Evolutionary conservation across 2,113 vertebrate genomes (phyloP).

Genomic region (Chamaea fasciata): DNA sequence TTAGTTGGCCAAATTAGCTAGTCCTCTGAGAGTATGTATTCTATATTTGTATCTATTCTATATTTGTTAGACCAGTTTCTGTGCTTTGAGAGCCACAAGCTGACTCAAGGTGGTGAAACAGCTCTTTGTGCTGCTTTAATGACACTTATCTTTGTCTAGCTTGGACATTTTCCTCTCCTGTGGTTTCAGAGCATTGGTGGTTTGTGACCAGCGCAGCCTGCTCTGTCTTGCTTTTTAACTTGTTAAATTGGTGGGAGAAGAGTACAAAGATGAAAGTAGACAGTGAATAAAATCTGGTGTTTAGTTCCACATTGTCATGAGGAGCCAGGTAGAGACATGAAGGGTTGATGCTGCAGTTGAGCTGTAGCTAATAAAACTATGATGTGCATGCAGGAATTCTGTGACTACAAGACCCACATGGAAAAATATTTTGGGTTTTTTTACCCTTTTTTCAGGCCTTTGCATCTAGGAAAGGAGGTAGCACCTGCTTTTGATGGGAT

Average conservation of each 20-base stretch:
- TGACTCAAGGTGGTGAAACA: neutral
- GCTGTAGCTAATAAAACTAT: neutral
- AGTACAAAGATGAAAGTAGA: neutral
- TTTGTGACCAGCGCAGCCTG: neutral
- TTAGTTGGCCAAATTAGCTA: neutral
- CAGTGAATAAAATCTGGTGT: neutral
- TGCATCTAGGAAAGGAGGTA: neutral
- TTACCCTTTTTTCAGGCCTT: neutral
- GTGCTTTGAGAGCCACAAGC: fast-evolving
- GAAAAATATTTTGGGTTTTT: neutral
- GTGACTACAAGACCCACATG: neutral
- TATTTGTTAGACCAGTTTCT: neutral
- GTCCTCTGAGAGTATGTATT: neutral
- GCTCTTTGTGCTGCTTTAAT: neutral
- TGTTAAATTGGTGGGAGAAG: neutral
- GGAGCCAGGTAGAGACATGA: neutral
- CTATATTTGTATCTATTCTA: neutral
- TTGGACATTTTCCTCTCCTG: neutral
- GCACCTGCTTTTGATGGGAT: neutral
- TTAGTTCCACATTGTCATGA: neutral
- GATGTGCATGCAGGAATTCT: neutral
- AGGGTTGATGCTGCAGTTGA: neutral
- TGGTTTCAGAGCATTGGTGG: neutral
- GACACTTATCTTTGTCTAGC: neutral
- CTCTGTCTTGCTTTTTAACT: neutral